Conservation (phyloP, 1,140 invertebrate species). For the Drosophila pandora region DNA sequence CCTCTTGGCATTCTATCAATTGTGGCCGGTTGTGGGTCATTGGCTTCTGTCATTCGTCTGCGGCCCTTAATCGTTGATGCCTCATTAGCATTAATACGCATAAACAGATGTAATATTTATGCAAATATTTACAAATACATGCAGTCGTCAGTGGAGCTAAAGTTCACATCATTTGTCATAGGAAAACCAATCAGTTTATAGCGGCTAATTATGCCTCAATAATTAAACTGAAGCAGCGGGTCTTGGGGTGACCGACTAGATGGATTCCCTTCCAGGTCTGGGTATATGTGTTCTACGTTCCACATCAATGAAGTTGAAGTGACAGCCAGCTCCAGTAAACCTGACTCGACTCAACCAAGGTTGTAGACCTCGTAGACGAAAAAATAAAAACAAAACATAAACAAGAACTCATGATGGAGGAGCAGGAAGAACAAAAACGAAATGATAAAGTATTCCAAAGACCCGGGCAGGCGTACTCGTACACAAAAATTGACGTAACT, state of each 20-base stretch:
- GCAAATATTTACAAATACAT: conserved; percentile 67
- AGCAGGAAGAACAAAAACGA: conserved; percentile 22
- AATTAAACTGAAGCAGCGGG: conserved; percentile 61
- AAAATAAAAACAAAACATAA: conserved; percentile 10
- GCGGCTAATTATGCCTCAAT: conserved; percentile 68
- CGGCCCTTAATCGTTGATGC: conserved; percentile 44
- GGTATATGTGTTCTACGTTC: not conserved
- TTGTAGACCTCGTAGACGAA: conserved; percentile 67
- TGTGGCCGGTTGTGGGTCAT: conserved; percentile 63
- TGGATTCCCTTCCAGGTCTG: not conserved
- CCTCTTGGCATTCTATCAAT: conserved; percentile 51
- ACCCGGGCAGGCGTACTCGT: conserved; percentile 8
- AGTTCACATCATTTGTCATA: conserved; percentile 73
- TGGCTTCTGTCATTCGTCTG: conserved; percentile 46
- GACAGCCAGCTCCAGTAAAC: conserved; percentile 37
- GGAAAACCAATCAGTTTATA: conserved; percentile 61
- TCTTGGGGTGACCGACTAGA: not conserved
- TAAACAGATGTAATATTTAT: conserved; percentile 67
- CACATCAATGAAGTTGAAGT: conserved; percentile 27
- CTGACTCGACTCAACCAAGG: conserved; percentile 48
- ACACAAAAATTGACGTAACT: conserved; percentile 73
- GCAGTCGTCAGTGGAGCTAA: not conserved
- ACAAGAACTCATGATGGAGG: conserved; percentile 7
- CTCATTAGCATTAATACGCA: conserved; percentile 60
- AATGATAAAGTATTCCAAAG: conserved; percentile 46